Percentiles rank a stretch among this genome's conserved stretches.
phyloP scores from a whole-genome alignment of 1,140 invertebrate genomes.

The Ridgeia piscesae region DNA sequence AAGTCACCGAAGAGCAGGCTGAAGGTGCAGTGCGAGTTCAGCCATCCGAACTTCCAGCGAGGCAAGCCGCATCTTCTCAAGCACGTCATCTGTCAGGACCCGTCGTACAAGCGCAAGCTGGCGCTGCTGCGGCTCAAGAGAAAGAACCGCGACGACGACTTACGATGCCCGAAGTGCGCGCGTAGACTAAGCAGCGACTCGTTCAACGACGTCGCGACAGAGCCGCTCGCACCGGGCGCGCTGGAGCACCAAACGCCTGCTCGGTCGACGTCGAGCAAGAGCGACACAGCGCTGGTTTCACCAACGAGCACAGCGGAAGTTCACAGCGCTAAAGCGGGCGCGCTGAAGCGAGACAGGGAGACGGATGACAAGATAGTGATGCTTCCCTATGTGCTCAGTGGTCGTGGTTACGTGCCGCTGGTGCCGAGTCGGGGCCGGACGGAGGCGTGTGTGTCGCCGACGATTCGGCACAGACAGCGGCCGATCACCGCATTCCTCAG shows the following conservation, averaged over 20 bases:
- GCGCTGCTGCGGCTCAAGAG: slow-evolving; percentile 2
- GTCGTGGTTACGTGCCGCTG: neutral
- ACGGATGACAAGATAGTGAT: neutral
- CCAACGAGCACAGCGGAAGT: neutral
- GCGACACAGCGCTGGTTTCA: neutral
- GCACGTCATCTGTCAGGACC: neutral
- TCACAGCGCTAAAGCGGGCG: neutral
- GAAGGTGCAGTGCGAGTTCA: neutral
- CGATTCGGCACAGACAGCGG: neutral
- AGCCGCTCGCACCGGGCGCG: neutral
- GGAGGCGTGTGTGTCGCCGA: neutral
- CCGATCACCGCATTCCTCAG: neutral
- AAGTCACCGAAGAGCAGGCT: neutral
- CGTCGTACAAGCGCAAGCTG: neutral
- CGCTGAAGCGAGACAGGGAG: neutral
- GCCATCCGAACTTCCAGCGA: neutral
- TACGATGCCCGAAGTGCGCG: neutral
- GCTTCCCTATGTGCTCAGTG: neutral
- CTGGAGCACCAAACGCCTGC: neutral
- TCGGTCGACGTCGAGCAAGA: neutral
- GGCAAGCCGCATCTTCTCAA: neutral
- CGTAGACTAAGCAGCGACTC: neutral
- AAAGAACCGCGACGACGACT: neutral
- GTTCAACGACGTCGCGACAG: neutral
- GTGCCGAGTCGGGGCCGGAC: neutral